Evolutionary conservation across 1,140 invertebrate genomes (phyloP).

Genomic region (Diabrotica virgifera): DNA sequence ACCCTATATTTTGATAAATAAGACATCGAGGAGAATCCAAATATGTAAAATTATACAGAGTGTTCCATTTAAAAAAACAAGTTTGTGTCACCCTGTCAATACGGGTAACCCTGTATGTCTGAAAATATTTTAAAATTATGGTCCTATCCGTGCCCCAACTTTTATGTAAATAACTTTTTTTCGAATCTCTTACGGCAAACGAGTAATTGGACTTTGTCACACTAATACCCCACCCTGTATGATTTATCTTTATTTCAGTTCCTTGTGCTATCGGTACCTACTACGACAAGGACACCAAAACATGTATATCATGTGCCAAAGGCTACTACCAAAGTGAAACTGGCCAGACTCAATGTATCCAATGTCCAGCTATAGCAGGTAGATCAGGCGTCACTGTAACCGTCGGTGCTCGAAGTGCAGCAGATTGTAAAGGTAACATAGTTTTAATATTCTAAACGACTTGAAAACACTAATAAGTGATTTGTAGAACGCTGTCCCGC

Average conservation of each 20-base stretch:
- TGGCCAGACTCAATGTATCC: slow-evolving; percentile 82
- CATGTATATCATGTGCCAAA: slow-evolving; percentile 79
- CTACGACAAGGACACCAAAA: slow-evolving; percentile 71
- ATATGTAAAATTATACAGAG: no score
- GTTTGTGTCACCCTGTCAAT: no score
- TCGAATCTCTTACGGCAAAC: no score
- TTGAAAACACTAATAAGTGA: slow-evolving; percentile 5
- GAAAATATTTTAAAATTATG: no score
- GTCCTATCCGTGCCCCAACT: no score
- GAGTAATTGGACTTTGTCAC: no score
- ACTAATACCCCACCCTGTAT: no score
- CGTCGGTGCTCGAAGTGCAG: slow-evolving; percentile 78
- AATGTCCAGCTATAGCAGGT: slow-evolving; percentile 84
- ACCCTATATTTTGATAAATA: no score
- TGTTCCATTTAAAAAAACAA: no score
- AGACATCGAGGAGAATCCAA: no score
- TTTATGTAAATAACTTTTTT: no score
- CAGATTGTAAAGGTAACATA: slow-evolving; percentile 83
- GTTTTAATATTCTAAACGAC: background rate
- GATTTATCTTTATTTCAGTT: slow-evolving; percentile 59
- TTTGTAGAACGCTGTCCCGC: slow-evolving; percentile 79
- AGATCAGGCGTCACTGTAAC: slow-evolving; percentile 82
- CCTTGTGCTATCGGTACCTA: slow-evolving; percentile 92
- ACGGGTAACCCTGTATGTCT: no score
- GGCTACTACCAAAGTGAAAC: slow-evolving; percentile 93